Percentiles rank a stretch among this genome's conserved stretches.
These are phyloP conservation scores for Creontiades dilutus DNA, from an alignment of 2,888 invertebrate genomes.

Conservation along the genomic window DNA sequence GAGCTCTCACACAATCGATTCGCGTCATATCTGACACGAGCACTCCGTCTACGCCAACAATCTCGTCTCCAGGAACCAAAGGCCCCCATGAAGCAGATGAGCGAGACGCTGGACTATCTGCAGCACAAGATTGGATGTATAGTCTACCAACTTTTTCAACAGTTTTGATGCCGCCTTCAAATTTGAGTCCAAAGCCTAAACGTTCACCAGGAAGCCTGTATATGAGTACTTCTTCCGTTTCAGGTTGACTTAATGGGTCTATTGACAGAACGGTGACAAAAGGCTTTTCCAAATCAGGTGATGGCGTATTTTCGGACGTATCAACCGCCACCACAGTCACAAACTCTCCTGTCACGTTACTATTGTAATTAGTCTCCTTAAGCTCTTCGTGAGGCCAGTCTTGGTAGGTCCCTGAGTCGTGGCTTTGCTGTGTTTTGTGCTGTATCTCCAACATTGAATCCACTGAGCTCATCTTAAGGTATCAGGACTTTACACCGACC, in stretches of 20 bases:
- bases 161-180: conserved; percentile 93
- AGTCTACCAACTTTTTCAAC: conserved; percentile 89
- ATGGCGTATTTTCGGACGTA: conserved; percentile 75
- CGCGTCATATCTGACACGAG: conserved; percentile 89
- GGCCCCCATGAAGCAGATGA: conserved; percentile 90
- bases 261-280: conserved; percentile 84
- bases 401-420: conserved; percentile 77
- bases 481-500: conserved; percentile 46
- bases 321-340: conserved; percentile 83
- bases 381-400: conserved; percentile 77
- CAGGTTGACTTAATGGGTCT: conserved; percentile 72
- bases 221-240: conserved; percentile 86
- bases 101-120: conserved; percentile 92
- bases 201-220: conserved; percentile 93
- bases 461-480: conserved; percentile 43
- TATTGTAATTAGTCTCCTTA: conserved; percentile 72
- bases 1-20: conserved; percentile 90
- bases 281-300: conserved; percentile 72
- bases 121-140: conserved; percentile 92
- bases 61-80: conserved; percentile 92
- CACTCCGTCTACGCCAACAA: conserved; percentile 90
- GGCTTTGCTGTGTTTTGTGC: conserved; percentile 77
- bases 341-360: conserved; percentile 80
- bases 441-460: conserved; percentile 74
- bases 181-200: conserved; percentile 93